A percentile compares a stretch with the other conserved stretches of the same genome.
Evolutionary conservation across 2,888 invertebrate species (phyloP).

Genomic region (Mechanitis mazaeus): DNA sequence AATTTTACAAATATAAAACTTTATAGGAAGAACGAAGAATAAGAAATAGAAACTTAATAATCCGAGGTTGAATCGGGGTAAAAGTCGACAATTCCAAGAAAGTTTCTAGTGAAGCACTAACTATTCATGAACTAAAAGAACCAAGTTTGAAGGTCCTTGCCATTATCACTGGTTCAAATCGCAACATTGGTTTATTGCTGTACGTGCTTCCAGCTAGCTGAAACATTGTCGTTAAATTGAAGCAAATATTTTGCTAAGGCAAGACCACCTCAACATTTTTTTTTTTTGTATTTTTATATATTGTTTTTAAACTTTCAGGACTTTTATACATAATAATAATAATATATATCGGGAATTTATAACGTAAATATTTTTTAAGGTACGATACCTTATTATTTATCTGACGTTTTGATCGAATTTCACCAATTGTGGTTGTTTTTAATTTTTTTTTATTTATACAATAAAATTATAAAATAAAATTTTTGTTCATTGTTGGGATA

Average conservation of each 20-base stretch:
- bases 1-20: background rate
- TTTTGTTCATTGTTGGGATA: too few relatives aligned
- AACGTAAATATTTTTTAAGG: too few relatives aligned
- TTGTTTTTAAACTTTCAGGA: too few relatives aligned
- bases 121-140: slow-evolving; percentile 6
- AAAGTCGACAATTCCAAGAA: slow-evolving; percentile 2
- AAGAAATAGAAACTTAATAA: background rate
- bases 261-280: too few relatives aligned
- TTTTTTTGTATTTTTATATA: too few relatives aligned
- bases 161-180: slow-evolving; percentile 17
- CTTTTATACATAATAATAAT: too few relatives aligned
- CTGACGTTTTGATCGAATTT: too few relatives aligned
- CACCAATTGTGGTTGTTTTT: too few relatives aligned
- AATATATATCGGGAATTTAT: too few relatives aligned
- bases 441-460: too few relatives aligned
- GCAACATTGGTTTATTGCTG: slow-evolving; percentile 6
- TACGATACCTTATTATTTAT: too few relatives aligned
- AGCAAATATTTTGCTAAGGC: background rate
- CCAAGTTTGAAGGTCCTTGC: slow-evolving; percentile 18
- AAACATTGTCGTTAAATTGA: background rate
- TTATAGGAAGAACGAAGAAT: background rate
- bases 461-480: too few relatives aligned
- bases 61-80: background rate
- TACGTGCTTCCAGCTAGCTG: slow-evolving; percentile 34
- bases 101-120: slow-evolving; percentile 4